Evolutionary conservation across 2,113 vertebrate species (phyloP).

Genomic region (Onychorhynchus coronatus): DNA sequence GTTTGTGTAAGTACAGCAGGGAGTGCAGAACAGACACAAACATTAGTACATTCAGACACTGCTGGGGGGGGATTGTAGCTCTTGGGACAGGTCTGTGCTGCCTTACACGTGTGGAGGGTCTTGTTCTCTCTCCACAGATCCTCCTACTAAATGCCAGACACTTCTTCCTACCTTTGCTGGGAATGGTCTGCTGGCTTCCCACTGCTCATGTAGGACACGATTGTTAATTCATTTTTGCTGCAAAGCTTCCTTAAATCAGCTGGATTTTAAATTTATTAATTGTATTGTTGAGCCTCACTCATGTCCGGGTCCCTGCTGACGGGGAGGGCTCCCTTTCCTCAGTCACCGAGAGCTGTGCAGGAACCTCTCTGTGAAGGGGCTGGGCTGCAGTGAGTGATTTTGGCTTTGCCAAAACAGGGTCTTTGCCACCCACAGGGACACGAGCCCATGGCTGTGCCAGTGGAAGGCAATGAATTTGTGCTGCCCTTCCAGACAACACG

Average conservation of each 20-base stretch:
- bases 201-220: background rate
- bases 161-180: background rate
- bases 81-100: background rate
- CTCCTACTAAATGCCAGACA: background rate
- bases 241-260: background rate
- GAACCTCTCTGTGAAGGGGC: rapidly evolving
- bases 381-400: background rate
- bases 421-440: background rate
- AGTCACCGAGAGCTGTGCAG: rapidly evolving
- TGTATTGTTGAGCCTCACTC: background rate
- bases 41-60: no score
- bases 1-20: rapidly evolving
- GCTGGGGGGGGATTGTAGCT: background rate
- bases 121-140: background rate
- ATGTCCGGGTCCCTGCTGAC: background rate
- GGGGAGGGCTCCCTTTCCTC: background rate
- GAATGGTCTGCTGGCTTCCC: background rate
- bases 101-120: background rate
- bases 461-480: background rate
- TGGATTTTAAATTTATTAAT: background rate
- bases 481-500: background rate
- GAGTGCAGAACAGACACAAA: background rate
- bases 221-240: background rate
- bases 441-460: rapidly evolving
- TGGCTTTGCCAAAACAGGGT: no score